These are phyloP conservation scores for Drosophila neotestacea DNA, from an alignment of 2,888 invertebrate species.

Conservation along the genomic window DNA sequence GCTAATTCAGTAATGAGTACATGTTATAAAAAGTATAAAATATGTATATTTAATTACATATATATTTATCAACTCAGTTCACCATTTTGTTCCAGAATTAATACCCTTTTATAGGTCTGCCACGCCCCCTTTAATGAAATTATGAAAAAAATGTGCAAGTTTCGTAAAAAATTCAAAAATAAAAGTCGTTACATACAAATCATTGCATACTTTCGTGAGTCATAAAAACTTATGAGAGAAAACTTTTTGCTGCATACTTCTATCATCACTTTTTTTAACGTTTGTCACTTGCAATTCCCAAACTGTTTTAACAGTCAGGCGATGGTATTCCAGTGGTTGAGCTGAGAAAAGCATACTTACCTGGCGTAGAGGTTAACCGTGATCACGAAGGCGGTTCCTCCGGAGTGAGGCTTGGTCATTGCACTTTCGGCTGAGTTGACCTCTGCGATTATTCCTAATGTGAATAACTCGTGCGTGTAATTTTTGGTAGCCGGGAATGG, in stretches of 20 bases:
- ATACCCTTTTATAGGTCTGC: too few relatives aligned
- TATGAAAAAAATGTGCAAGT: too few relatives aligned
- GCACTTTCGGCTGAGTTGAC: constrained; percentile 91
- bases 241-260: constrained; percentile 28
- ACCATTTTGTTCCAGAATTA: too few relatives aligned
- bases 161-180: neutral
- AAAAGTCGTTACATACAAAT: neutral
- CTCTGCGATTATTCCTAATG: constrained; percentile 91
- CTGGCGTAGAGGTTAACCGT: constrained; percentile 84
- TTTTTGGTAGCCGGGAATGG: constrained; percentile 89
- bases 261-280: neutral
- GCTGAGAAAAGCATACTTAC: constrained; percentile 76
- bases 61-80: too few relatives aligned
- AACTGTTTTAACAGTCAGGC: neutral
- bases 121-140: too few relatives aligned
- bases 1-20: too few relatives aligned
- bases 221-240: neutral
- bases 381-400: constrained; percentile 84
- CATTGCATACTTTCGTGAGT: constrained; percentile 9
- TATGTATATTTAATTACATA: too few relatives aligned
- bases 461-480: constrained; percentile 90
- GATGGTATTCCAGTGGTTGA: neutral
- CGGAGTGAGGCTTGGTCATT: constrained; percentile 86
- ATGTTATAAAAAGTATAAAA: too few relatives aligned
- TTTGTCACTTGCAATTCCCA: constrained; percentile 35